A percentile compares a stretch with the other conserved stretches of the same genome.
Conservation (phyloP, 1,140 invertebrate species). For the Trichonephila clavipes region DNA sequence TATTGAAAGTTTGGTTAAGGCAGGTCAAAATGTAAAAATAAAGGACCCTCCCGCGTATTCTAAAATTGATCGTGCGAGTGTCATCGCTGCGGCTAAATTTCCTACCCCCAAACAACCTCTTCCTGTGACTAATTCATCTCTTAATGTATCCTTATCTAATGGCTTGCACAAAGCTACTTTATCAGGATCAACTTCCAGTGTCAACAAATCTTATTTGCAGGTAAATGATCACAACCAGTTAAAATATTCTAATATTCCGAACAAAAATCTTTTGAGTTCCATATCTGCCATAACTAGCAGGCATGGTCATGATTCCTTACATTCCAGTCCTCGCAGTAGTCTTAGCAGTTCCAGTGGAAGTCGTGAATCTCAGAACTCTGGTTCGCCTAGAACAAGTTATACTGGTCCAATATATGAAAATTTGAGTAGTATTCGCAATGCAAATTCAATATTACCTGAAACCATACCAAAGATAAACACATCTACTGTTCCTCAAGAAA, state of each 20-base stretch:
- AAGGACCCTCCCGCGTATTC: slow-evolving; percentile 82
- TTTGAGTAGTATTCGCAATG: slow-evolving; percentile 81
- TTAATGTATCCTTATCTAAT: slow-evolving; percentile 51
- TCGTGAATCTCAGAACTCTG: slow-evolving; percentile 84
- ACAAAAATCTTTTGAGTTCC: slow-evolving; percentile 65
- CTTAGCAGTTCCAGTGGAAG: slow-evolving; percentile 83
- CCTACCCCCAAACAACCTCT: slow-evolving; percentile 86
- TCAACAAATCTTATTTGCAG: slow-evolving; percentile 30
- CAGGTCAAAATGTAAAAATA: slow-evolving; percentile 78
- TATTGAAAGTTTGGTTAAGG: slow-evolving; percentile 83
- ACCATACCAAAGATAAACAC: slow-evolving; percentile 67
- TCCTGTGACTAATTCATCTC: slow-evolving; percentile 28
- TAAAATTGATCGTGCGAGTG: slow-evolving; percentile 85
- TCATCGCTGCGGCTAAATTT: slow-evolving; percentile 88
- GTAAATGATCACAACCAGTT: slow-evolving; percentile 55
- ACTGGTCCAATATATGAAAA: slow-evolving; percentile 88
- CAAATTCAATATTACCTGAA: slow-evolving; percentile 82
- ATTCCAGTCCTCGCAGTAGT: slow-evolving; percentile 84
- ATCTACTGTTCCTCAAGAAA: slow-evolving; percentile 48
- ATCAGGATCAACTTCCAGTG: slow-evolving; percentile 33
- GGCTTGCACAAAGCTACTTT: slow-evolving; percentile 55
- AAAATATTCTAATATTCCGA: slow-evolving; percentile 61
- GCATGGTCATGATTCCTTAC: slow-evolving; percentile 79
- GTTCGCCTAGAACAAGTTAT: slow-evolving; percentile 83
- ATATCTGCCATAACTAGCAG: slow-evolving; percentile 31